These are phyloP conservation scores for Euthynnus affinis DNA, from an alignment of 2,797 vertebrate genomes.

Conservation along the genomic window DNA sequence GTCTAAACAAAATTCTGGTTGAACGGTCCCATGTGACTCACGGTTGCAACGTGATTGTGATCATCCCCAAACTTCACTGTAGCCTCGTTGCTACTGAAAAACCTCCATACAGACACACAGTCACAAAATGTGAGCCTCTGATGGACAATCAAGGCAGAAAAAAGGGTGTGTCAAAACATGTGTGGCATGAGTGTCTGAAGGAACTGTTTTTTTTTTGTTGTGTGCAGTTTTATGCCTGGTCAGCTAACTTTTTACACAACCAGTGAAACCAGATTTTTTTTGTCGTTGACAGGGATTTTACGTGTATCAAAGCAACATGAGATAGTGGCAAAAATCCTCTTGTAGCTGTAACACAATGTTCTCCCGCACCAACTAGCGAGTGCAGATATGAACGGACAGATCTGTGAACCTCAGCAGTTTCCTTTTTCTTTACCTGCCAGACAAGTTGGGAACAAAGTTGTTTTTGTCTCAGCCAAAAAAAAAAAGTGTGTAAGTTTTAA, in stretches of 20 bases:
- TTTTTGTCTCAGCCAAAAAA: not conserved
- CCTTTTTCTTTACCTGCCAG: not conserved
- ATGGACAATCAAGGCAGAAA: not conserved
- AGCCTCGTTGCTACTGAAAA: not conserved
- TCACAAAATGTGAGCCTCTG: not conserved
- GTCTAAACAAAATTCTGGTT: constrained; percentile 5
- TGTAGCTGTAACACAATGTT: constrained; percentile 1
- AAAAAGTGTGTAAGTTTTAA: not conserved
- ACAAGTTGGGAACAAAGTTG: not conserved
- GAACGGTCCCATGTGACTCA: constrained; percentile 1
- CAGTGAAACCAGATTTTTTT: not conserved
- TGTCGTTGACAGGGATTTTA: constrained; percentile 25
- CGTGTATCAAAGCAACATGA: constrained; percentile 16
- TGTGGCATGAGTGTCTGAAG: not conserved
- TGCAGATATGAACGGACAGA: constrained; percentile 6
- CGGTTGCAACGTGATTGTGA: not conserved
- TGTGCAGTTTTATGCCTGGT: constrained; percentile 1
- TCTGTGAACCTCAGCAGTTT: constrained; percentile 27
- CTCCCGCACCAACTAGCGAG: not conserved
- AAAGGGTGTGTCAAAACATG: not conserved
- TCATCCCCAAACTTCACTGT: not conserved
- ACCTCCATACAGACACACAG: not conserved
- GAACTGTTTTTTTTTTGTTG: constrained; percentile 26
- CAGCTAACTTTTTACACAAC: constrained; percentile 21
- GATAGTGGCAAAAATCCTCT: not conserved